Conservation (phyloP, 2,797 vertebrate genomes). For the Platyrinchus mystaceus region DNA sequence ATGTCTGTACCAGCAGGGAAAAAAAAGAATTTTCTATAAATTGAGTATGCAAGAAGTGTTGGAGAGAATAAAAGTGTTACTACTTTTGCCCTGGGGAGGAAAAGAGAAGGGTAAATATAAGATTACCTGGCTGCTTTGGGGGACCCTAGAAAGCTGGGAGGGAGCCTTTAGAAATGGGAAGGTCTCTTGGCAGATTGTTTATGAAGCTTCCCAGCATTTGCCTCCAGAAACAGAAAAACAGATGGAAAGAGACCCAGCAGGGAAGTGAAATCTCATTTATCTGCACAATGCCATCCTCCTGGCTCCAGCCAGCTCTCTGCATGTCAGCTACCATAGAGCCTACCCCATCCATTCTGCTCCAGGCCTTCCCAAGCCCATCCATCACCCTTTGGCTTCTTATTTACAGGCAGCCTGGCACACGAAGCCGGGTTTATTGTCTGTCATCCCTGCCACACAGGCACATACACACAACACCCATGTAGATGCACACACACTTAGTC, state of each 20-base stretch:
- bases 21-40: not conserved
- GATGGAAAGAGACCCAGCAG: slow-evolving; percentile 85
- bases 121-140: not conserved
- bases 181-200: slow-evolving; percentile 24
- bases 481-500: not conserved
- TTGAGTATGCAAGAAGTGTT: not conserved
- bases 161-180: not conserved
- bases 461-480: not conserved
- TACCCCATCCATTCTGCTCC: slow-evolving; percentile 16
- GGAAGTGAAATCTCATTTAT: slow-evolving; percentile 74
- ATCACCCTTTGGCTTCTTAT: slow-evolving; percentile 28
- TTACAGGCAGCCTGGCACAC: slow-evolving; percentile 27
- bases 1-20: not conserved
- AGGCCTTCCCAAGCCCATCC: slow-evolving; percentile 57
- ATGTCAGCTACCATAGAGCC: not conserved
- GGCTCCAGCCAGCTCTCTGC: slow-evolving; percentile 42
- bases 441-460: slow-evolving; percentile 17
- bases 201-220: slow-evolving; percentile 17
- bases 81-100: not conserved
- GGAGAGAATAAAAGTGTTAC: not conserved
- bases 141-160: not conserved
- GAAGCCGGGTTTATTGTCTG: not conserved
- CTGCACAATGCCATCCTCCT: slow-evolving; percentile 55
- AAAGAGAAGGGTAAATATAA: not conserved
- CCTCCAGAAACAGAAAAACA: slow-evolving; percentile 70